These are phyloP conservation scores for Scylla paramamosain DNA, from an alignment of 1,140 invertebrate genomes.

Conservation along the genomic window DNA sequence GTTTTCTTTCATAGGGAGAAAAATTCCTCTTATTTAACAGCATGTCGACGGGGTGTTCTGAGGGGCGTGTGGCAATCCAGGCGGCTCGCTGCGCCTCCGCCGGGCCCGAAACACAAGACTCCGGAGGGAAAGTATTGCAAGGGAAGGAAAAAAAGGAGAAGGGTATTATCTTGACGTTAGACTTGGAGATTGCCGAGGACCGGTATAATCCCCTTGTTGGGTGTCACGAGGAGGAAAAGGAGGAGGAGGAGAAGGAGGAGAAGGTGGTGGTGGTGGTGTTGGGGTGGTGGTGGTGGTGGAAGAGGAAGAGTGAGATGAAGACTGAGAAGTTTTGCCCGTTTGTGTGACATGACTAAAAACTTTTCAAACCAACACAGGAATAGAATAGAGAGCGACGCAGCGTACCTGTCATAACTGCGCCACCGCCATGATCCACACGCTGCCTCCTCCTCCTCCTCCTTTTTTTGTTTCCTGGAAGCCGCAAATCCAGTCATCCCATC, in stretches of 20 bases:
- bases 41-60: neutral
- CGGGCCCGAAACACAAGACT: neutral
- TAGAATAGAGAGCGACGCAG: no score
- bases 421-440: no score
- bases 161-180: slow-evolving; percentile 37
- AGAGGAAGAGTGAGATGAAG: neutral
- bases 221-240: slow-evolving; percentile 35
- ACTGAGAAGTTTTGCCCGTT: no score
- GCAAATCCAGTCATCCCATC: no score
- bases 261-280: neutral
- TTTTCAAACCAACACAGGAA: no score
- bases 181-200: neutral
- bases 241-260: neutral
- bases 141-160: neutral
- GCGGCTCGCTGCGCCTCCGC: neutral
- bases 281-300: neutral
- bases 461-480: no score
- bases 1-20: slow-evolving; percentile 2
- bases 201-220: slow-evolving; percentile 32
- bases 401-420: no score
- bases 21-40: slow-evolving; percentile 14
- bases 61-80: neutral
- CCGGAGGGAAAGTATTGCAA: neutral
- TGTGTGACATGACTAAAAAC: no score
- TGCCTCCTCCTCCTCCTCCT: no score